Percentiles rank a stretch among this genome's conserved stretches.
phyloP scores from a whole-genome alignment of 2,888 invertebrate genomes.

The Drosophila picticornis region DNA sequence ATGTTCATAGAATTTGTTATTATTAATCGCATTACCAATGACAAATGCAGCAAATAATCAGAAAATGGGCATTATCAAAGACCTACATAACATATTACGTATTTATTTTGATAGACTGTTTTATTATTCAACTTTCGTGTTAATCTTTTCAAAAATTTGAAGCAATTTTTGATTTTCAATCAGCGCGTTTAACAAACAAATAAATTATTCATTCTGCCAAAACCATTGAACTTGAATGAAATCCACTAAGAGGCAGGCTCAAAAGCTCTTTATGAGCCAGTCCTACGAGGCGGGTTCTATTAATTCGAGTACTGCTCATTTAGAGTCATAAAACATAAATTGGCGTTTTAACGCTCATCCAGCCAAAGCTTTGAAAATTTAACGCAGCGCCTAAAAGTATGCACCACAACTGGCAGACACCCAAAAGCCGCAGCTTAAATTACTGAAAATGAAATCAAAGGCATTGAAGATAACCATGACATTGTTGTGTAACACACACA shows the following conservation, averaged over 20 bases:
- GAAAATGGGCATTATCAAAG: background rate
- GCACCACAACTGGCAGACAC: conserved; percentile 29
- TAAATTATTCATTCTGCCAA: background rate
- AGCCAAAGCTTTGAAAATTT: conserved; percentile 7
- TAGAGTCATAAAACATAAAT: background rate
- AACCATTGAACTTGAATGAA: background rate
- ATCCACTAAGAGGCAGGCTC: background rate
- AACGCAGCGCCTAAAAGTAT: conserved; percentile 70
- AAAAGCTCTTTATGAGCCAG: background rate
- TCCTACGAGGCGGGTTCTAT: background rate
- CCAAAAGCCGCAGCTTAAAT: conserved; percentile 48
- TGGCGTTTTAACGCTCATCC: background rate
- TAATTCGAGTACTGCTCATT: background rate
- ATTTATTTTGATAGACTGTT: background rate
- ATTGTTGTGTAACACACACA: conserved; percentile 57
- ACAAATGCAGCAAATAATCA: background rate
- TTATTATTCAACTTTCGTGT: background rate
- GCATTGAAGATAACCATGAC: conserved; percentile 62
- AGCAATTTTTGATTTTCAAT: background rate
- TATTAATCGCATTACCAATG: no score
- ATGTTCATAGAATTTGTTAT: background rate
- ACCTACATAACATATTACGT: background rate
- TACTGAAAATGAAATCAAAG: conserved; percentile 51
- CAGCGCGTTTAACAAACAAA: background rate
- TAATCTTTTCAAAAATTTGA: background rate